Evolutionary conservation across 2,888 invertebrate species (phyloP), one percentile per base, ranked within the genome.

Genomic region (Phortica magna): DNA sequence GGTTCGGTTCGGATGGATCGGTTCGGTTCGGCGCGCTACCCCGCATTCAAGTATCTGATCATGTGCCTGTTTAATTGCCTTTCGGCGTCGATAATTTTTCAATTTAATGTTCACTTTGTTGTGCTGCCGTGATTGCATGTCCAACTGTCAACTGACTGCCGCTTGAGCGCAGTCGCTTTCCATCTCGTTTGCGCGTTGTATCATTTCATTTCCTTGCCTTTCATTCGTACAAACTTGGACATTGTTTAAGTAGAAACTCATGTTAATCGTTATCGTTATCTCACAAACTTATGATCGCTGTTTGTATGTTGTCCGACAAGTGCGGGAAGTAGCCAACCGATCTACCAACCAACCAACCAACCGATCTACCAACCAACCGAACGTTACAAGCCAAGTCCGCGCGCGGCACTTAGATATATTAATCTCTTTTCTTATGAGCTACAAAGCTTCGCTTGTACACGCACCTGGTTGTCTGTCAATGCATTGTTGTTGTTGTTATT

Each of bases 231-330:
- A 59, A 19, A 43, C 64, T 22, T 73, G 61, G 79, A 82, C 81
- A 84, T 80, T 83, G 83, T 85, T 84, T 88, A 88, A 88, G 88
- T 88, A 88, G 85, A 88, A 88, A 88, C 86, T 83, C 88, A 86
- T 88, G 88, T 88, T 86, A 85, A 83, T 85, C 84, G 87, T 86
- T 84, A 84, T 84, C 83, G 80, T 78, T 88, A 88, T 88, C 88
- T 82, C 83, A 87, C 82, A 86, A 88, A 87, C 87, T 85, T 87
- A 88, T 88, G 88, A 86, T 88, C 87, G 85, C 83, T 87, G 83
- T 81, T 83, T 79, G 81, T 81, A 79, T 84, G 83, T 85, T 84
- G 82, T 80, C 78, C 75, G 67, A 75, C 79, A 70, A 76, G 73
- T 61, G 73, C 73, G 57, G 59, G 17, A 59, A 59, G 73, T 57